phyloP scores from a whole-genome alignment of 2,113 vertebrate genomes.

The Oreochromis spilurus region DNA sequence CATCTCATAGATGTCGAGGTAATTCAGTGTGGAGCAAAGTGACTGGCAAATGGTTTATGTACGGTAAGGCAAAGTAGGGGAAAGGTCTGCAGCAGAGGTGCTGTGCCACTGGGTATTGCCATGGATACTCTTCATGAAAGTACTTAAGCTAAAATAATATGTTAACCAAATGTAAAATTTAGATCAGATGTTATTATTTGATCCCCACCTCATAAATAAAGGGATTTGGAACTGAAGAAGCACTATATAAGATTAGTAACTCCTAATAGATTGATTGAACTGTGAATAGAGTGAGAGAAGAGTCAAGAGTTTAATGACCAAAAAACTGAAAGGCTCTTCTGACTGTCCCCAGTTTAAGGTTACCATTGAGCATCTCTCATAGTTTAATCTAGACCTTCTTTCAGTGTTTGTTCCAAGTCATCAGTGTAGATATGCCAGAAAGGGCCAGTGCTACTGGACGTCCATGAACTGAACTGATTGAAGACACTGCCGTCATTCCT shows the following conservation, averaged over 20 bases:
- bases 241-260: fast-evolving
- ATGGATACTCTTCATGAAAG: background rate
- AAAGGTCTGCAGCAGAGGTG: background rate
- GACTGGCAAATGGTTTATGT: background rate
- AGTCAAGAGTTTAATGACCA: background rate
- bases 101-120: background rate
- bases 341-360: background rate
- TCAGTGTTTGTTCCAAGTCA: background rate
- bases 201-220: background rate
- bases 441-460: background rate
- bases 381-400: background rate
- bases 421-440: background rate
- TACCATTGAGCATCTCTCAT: background rate
- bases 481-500: background rate
- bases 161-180: background rate
- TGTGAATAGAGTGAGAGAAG: background rate
- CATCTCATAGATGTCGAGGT: background rate
- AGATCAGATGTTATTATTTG: background rate
- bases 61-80: background rate
- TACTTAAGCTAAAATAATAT: background rate
- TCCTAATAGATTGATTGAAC: background rate
- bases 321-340: background rate
- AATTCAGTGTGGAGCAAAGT: background rate
- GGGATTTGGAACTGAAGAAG: background rate
- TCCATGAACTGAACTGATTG: background rate